phyloP scores from a whole-genome alignment of 1,140 invertebrate genomes.

The Orius laevigatus region DNA sequence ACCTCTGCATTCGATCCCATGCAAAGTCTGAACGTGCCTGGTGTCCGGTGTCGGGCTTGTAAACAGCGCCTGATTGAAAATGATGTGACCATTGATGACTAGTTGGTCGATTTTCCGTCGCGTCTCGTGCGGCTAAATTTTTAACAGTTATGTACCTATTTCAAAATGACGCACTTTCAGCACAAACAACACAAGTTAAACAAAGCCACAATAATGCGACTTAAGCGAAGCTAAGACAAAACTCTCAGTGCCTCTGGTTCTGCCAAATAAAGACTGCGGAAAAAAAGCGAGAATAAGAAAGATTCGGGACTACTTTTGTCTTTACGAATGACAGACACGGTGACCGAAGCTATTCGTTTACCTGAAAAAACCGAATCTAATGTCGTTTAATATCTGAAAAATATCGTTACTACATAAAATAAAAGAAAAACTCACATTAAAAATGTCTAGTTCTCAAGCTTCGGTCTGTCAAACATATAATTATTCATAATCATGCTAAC shows the following conservation, averaged over 20 bases:
- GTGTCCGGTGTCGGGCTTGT: conserved; percentile 56
- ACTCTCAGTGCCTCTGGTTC: too few species aligned
- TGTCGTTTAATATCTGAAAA: background rate
- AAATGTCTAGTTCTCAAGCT: background rate
- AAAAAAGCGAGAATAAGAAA: conserved; percentile 2
- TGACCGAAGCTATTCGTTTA: conserved; percentile 9
- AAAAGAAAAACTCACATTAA: background rate
- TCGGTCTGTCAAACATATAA: background rate
- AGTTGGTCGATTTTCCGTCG: conserved; percentile 58
- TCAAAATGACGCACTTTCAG: too few species aligned
- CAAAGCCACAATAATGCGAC: too few species aligned
- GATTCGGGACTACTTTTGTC: conserved; percentile 5
- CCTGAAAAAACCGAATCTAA: conserved; percentile 6
- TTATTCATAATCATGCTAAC: too few species aligned
- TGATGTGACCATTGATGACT: conserved; percentile 81
- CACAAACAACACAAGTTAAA: too few species aligned
- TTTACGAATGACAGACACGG: conserved; percentile 1
- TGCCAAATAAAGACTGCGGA: too few species aligned
- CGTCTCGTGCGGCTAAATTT: conserved; percentile 40
- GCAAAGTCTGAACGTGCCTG: conserved; percentile 58
- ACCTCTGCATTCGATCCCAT: conserved; percentile 71
- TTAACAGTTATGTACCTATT: too few species aligned
- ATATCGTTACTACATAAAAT: too few species aligned
- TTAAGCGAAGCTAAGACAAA: too few species aligned
- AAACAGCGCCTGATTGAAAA: conserved; percentile 74